Evolutionary conservation across 2,888 invertebrate genomes (phyloP), one percentile per base, ranked within the genome.

Genomic region (Tetheella fluctuosa): DNA sequence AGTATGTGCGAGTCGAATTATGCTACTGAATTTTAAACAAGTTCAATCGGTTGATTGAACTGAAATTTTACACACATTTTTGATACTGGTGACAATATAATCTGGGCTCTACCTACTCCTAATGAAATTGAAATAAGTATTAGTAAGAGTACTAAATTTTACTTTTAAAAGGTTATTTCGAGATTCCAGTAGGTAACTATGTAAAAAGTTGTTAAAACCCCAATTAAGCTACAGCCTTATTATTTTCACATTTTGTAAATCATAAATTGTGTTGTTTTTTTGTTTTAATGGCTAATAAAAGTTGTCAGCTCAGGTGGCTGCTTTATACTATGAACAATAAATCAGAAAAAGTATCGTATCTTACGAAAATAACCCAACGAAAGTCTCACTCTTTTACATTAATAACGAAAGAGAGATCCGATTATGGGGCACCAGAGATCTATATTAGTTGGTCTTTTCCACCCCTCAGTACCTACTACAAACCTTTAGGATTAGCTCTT

Each of bases 301-400:
- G 70, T 71, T 75, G 67, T 74, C 71, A 77, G 76, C 71, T 76
- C 81, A 81, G 81, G 80, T 83, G 80, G 76, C 59, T 68, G 64
- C 69, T 68, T 75, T 79, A 75, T 70, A 67, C 66, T 70, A 65
- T 23, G 61, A 68, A 59, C 69, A 60, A 80, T 86, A 82, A 84
- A 84, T 85, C 81, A 81, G 66, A 70, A 65, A 66, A 68, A 59
- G 54, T 30, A 52, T 60, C 59, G 65, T 69, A 72, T 72, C 66
- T 76, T 69, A 71, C 63, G 65, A 66, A 71, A 66, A 62, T 68
- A 61, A 59, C 59, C 62, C 34, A 59, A 48, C 25, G 56, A 69
- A 64, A 2, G 20, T 62, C 60, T 64, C 64, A 57, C 57, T 58
- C 61, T 67, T 64, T 57, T 52, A 67, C 68, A 67, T 71, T 64